Evolutionary conservation across 1,140 invertebrate species (phyloP), one percentile per base, ranked within the genome.

Genomic region (Palaemon carinicauda): DNA sequence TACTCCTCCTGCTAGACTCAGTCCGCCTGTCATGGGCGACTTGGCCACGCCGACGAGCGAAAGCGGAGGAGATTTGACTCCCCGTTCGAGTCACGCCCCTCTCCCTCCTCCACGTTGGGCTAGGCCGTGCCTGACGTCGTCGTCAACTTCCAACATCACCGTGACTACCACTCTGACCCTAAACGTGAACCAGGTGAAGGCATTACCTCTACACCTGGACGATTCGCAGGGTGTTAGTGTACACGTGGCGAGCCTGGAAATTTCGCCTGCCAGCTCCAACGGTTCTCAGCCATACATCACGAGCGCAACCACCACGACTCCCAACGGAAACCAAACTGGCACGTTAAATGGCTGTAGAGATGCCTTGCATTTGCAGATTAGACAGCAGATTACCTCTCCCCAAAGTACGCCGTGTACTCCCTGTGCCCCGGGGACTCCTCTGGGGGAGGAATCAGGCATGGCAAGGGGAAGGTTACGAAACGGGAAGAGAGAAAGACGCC

Each of bases 121-220:
- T 80, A 94, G 93, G 90, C 92, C 93, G 5, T 80, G 83, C 2
- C 92, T 93, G 29, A 78, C 86, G 15, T 73, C 85, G 1, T 91
- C 90, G 5, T 88, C 75, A 90, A 92, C 89, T 89, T 94, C 92
- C 86, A 95, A 96, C 90, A 96, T 96, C 90, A 96, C 94, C 3
- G 95, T 96, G 3, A 96, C 96, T 10, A 96, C 95, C 3, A 96
- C 95, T 0, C 95, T 96, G 9, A 96, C 95, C 7, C 96, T 96
- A 90, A 95, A 95, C 89, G 94, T 96, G 85, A 95, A 95, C 91
- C 93, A 93, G 84, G 92, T 92, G 90, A 92, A 90, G 91, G 92
- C 50, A 91, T 90, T 41, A 89, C 92, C 21, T 89, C 91, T 21
- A 88, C 91, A 17, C 83, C 82, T 73, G 21, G 86, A 51, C 31